Base-by-base conservation (phyloP, 2,888 invertebrate genomes). In the Aproaerema taeniolella region DNA sequence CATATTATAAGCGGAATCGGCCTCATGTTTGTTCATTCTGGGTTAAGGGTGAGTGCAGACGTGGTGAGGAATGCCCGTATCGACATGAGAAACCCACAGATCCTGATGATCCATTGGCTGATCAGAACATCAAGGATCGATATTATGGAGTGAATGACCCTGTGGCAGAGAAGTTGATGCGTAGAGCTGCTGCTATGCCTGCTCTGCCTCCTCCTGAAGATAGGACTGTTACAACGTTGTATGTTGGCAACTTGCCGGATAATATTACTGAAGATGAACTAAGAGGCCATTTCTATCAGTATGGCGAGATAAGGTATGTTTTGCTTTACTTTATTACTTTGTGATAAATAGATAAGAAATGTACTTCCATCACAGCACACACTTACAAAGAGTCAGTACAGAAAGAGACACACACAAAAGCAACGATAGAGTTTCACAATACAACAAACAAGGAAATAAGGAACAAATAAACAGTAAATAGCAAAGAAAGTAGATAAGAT, bases 11-110 rank as follows among this genome's bases (percentile, higher is more conserved):
- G 68, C 87, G 98, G 39, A 98, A 98, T 66, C 88, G 96, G 53
- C 97, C 98, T 0, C 98, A 98, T 77, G 96, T 98, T 36, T 98
- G 98, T 73, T 97, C 97, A 0, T 98, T 98, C 78, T 98, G 97
- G 95, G 97, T 98, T n/a, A 98, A 98, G 86, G 98, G 97, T 1
- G 97, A 98, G 73, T 98, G 98, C 70, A 91, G 96, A 62, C 87
- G 98, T 71, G 98, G 98, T 11, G 98, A 98, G 73, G 98, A 98
- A 68, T 98, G 98, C 74, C 98, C 98, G 0, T 98, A 97, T 69
- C 88, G 98, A 26, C 98, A 98, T 61, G 98, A 98, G 67, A 96
- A 96, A 68, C 98, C 98, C 0, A 96, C 97, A 1, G 98, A 98
- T 81, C 97, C 98, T 11, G 98, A 98, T 81, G 98, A 98, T 87